Percentiles rank a stretch among this genome's conserved stretches.
Conservation (phyloP, 53 echinoderm and acorn worm species). For the Crossaster papposus region DNA sequence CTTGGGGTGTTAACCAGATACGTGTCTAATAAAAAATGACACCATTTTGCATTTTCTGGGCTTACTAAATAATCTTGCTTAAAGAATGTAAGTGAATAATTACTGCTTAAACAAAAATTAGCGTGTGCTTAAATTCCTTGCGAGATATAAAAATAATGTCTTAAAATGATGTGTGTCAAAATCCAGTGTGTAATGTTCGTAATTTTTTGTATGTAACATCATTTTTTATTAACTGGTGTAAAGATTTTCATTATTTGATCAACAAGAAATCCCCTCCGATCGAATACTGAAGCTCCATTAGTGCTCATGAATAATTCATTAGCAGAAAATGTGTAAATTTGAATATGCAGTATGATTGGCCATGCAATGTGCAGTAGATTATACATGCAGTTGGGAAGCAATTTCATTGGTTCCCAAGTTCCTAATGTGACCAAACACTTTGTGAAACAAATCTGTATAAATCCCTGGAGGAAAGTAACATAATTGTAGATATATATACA, state of each 20-base stretch:
- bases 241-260: background rate
- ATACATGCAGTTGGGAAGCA: conserved; percentile 4
- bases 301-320: background rate
- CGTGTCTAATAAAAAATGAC: too few species aligned
- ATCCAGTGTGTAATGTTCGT: background rate
- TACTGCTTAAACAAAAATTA: background rate
- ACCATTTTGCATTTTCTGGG: too few species aligned
- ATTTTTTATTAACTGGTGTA: background rate
- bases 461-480: background rate
- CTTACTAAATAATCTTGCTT: too few species aligned
- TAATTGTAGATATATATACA: background rate
- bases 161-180: background rate
- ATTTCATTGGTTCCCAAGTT: background rate
- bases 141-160: background rate
- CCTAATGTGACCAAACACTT: background rate
- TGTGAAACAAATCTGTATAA: background rate
- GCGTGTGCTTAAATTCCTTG: background rate
- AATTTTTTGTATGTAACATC: background rate
- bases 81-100: too few species aligned
- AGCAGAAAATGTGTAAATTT: background rate
- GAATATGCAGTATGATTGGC: background rate
- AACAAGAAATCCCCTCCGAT: background rate
- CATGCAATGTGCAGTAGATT: background rate
- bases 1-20: too few species aligned
- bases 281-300: background rate